These are phyloP conservation scores for Gobiocypris rarus DNA, from an alignment of 2,113 vertebrate species.

Conservation along the genomic window DNA sequence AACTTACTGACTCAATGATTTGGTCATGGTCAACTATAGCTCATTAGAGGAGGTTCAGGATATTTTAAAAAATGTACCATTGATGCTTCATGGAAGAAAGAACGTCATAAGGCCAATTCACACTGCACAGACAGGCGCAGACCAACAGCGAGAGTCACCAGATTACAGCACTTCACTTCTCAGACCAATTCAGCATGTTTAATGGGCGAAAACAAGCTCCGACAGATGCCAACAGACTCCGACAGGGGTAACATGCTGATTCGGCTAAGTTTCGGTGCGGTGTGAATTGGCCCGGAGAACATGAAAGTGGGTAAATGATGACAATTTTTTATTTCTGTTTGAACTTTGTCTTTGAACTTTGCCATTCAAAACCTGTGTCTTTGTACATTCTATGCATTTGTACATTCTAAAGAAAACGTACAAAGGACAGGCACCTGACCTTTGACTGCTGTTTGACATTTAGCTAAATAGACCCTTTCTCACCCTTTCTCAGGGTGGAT, in stretches of 20 bases:
- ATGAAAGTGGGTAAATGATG: not conserved
- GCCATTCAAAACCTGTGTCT: not conserved
- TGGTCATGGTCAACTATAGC: not conserved
- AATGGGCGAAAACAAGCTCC: too few relatives aligned
- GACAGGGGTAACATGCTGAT: too few relatives aligned
- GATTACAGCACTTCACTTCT: too few relatives aligned
- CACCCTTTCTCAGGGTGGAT: slow-evolving; percentile 18
- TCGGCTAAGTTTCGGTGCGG: too few relatives aligned
- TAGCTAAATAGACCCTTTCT: slow-evolving; percentile 28
- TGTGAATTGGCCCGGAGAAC: too few relatives aligned
- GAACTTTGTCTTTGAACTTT: not conserved
- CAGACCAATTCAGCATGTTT: too few relatives aligned
- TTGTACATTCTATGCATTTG: not conserved
- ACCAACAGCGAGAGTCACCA: too few relatives aligned
- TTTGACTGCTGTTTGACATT: slow-evolving; percentile 25
- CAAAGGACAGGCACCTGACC: slow-evolving; percentile 9
- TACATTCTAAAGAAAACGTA: slow-evolving; percentile 1
- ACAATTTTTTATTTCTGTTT: not conserved
- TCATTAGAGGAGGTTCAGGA: not conserved
- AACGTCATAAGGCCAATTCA: not conserved
- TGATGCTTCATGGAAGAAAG: not conserved
- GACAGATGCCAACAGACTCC: too few relatives aligned
- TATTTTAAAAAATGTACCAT: not conserved
- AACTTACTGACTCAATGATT: not conserved
- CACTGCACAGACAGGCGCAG: too few relatives aligned